Conservation (phyloP, 2,113 vertebrate species). For the Festucalex cinctus region DNA sequence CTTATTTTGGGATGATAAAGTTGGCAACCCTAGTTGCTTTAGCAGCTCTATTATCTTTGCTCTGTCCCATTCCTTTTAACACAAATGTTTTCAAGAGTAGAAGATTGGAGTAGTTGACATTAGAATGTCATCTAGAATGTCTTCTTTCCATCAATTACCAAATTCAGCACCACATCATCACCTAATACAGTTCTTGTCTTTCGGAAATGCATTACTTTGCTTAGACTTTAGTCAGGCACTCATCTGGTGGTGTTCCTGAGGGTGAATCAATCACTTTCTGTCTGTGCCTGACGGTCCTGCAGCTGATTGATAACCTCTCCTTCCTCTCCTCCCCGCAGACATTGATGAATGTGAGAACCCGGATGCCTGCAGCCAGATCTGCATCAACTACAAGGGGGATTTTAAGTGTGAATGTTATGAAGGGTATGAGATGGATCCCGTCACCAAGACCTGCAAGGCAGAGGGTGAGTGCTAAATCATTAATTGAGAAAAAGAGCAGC, state of each 20-base stretch:
- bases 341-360: slow-evolving; percentile 92
- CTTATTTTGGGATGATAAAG: too few species aligned
- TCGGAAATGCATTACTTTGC: not conserved
- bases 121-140: not conserved
- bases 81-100: slow-evolving; percentile 11
- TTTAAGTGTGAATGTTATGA: slow-evolving; percentile 94
- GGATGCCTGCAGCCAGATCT: slow-evolving; percentile 92
- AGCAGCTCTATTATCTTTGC: slow-evolving; percentile 12
- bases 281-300: slow-evolving; percentile 35
- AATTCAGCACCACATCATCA: not conserved
- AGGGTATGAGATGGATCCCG: slow-evolving; percentile 91
- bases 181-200: not conserved
- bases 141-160: slow-evolving; percentile 2
- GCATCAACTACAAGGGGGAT: slow-evolving; percentile 95
- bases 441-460: slow-evolving; percentile 92
- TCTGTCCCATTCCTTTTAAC: slow-evolving; percentile 37
- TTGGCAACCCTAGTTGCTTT: too few species aligned
- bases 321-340: slow-evolving; percentile 71
- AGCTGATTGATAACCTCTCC: slow-evolving; percentile 60
- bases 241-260: slow-evolving; percentile 5
- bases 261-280: slow-evolving; percentile 1
- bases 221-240: slow-evolving; percentile 7
- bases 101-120: slow-evolving; percentile 19
- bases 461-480: slow-evolving; percentile 77
- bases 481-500: not conserved